Evolutionary conservation across 2,888 invertebrate genomes (phyloP), one percentile per base, ranked within the genome.

Genomic region (Electrophaes corylata): DNA sequence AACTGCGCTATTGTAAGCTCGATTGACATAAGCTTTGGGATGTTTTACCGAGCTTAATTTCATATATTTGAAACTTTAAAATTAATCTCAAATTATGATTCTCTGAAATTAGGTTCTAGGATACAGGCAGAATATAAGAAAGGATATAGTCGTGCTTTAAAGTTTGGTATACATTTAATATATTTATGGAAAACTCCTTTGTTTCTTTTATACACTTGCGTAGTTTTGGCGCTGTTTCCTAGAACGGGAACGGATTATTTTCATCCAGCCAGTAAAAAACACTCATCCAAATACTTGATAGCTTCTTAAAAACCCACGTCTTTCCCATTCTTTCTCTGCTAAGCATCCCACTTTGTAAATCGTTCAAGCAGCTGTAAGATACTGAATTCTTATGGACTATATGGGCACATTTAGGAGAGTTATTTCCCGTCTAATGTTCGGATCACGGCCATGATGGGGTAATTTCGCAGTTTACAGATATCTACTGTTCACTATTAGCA

Each of bases 381-480:
- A 81, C 79, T 79, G 80, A 77, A 76, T 76, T 79, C 79, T 77
- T 79, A 81, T 75, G 78, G 80, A 76, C 80, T 81, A 73, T 81
- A 80, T 77, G 78, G 73, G 79, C 76, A 81, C 84, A 78, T 84
- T 83, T 64, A 71, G 66, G 67, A 77, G 82, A 84, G 78, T 83
- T 86, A 86, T 87, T 75, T 69, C 79, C 70, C 76, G 72, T 75
- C 74, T 86, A 84, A 87, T 84, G 79, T 79, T 77, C 71, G 66
- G 70, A 77, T 75, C 72, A 72, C 68, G 70, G 70, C 64, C 67
- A 66, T 67, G 70, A 41, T 60, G 62, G 72, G 65, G 72, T 80
- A 75, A 83, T 78, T 78, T 73, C 64, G 69, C 66, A 69, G 72
- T 76, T 76, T 78, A 75, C 71, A 68, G 71, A 71, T 66, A 71